Percentiles rank a stretch among this genome's conserved stretches.
Evolutionary conservation across 2,113 vertebrate genomes (phyloP).

Genomic region (Anoplopoma fimbria): DNA sequence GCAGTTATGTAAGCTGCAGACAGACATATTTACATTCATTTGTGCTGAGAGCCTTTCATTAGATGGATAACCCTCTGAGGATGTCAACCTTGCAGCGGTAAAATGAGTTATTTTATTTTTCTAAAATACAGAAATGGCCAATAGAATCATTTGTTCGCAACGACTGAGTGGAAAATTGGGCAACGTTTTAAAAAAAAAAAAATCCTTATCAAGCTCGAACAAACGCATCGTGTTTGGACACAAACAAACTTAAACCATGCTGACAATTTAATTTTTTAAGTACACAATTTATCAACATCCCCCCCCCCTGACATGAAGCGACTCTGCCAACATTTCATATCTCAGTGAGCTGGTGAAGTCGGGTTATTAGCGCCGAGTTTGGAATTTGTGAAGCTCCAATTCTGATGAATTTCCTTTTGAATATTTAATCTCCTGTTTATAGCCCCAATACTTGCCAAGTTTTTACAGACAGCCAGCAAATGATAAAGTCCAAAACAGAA

Average conservation of each 20-base stretch:
- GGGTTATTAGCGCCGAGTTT: not conserved
- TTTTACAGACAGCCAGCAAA: not conserved
- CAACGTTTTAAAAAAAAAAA: not conserved
- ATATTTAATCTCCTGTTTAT: not conserved
- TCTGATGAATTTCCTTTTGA: not conserved
- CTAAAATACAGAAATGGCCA: slow-evolving; percentile 28
- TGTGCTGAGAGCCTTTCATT: slow-evolving; percentile 54
- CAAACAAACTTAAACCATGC: slow-evolving; percentile 16
- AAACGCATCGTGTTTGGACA: not conserved
- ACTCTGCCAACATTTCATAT: slow-evolving; percentile 27
- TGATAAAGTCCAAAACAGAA: not conserved
- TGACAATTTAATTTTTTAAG: slow-evolving; percentile 32
- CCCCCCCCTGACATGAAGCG: slow-evolving; percentile 1
- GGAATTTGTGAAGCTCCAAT: not conserved
- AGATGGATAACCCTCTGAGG: slow-evolving; percentile 41
- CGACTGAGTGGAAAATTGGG: slow-evolving; percentile 20
- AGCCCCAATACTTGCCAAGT: not conserved
- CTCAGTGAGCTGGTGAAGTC: not conserved
- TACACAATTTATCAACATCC: slow-evolving; percentile 12
- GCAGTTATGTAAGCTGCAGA: slow-evolving; percentile 24
- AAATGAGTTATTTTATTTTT: slow-evolving; percentile 27
- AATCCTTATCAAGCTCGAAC: not conserved
- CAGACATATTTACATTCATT: slow-evolving; percentile 41
- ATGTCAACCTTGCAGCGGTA: slow-evolving; percentile 35
- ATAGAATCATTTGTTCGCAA: slow-evolving; percentile 31